These are phyloP conservation scores for Neomonachus schauinslandi DNA, from an alignment of 2,113 vertebrate genomes.

Conservation along the genomic window DNA sequence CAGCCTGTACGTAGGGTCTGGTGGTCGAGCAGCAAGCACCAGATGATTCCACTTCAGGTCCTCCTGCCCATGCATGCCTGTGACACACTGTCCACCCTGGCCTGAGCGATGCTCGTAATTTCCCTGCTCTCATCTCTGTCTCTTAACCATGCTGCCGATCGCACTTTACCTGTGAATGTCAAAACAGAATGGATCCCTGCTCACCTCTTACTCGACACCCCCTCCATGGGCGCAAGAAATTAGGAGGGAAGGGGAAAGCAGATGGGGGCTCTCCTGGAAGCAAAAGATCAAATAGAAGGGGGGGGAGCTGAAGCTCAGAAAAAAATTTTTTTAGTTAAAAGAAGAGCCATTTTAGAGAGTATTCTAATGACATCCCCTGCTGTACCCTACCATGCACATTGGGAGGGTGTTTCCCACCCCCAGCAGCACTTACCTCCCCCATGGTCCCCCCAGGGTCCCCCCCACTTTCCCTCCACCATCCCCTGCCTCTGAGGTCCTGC, in stretches of 20 bases:
- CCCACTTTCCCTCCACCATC: too few relatives aligned
- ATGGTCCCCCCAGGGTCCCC: neutral
- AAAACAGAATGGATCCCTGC: neutral
- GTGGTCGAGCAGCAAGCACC: neutral
- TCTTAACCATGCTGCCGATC: neutral
- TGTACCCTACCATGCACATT: neutral
- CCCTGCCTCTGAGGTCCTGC: neutral
- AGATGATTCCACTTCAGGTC: neutral
- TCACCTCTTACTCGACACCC: neutral
- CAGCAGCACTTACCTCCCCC: too few relatives aligned
- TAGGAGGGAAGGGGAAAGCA: neutral
- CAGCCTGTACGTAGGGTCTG: neutral
- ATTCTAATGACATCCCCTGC: too few relatives aligned
- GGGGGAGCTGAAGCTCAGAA: neutral
- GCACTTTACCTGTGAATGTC: neutral
- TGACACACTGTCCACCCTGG: neutral
- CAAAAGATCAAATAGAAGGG: neutral
- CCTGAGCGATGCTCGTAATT: neutral
- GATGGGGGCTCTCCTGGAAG: neutral
- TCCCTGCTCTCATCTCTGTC: neutral
- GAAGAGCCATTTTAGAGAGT: neutral
- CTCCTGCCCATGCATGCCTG: neutral
- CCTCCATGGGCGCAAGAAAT: neutral
- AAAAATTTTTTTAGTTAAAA: neutral
- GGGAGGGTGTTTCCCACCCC: neutral